phyloP scores from a whole-genome alignment of 1,140 invertebrate species.

The Drosophila kikkawai region DNA sequence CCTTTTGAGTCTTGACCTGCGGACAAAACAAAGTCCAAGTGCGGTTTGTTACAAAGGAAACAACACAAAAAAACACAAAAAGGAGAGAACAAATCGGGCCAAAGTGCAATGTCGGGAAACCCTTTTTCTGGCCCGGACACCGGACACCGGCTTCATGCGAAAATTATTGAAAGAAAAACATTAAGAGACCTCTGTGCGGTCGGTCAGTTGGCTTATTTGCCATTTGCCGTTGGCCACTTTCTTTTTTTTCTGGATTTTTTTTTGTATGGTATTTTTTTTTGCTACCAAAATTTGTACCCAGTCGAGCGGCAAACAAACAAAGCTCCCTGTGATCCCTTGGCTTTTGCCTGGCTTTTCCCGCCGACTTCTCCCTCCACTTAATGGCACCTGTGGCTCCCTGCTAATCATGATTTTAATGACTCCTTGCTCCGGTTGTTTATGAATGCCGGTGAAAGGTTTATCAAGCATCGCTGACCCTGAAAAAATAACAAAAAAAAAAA shows the following conservation, averaged over 20 bases:
- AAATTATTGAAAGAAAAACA: slow-evolving; percentile 75
- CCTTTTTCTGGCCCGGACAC: slow-evolving; percentile 16
- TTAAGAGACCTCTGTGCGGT: slow-evolving; percentile 47
- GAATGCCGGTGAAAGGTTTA: slow-evolving; percentile 56
- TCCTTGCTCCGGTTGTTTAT: slow-evolving; percentile 38
- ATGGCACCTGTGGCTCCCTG: slow-evolving; percentile 70
- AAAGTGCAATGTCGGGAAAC: slow-evolving; percentile 47
- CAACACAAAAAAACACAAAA: slow-evolving; percentile 9
- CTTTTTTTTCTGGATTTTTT: slow-evolving; percentile 1
- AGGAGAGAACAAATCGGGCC: neutral
- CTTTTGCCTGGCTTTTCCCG: slow-evolving; percentile 12
- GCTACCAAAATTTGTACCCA: slow-evolving; percentile 20
- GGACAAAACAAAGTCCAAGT: slow-evolving; percentile 15
- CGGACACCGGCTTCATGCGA: slow-evolving; percentile 16
- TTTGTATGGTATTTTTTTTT: neutral
- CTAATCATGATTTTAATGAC: slow-evolving; percentile 77
- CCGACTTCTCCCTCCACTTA: slow-evolving; percentile 39
- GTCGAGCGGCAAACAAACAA: slow-evolving; percentile 30
- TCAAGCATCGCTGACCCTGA: slow-evolving; percentile 24
- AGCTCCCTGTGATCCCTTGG: slow-evolving; percentile 32
- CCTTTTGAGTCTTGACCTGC: slow-evolving; percentile 52
- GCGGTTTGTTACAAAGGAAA: slow-evolving; percentile 10
- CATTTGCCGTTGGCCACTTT: slow-evolving; percentile 51
- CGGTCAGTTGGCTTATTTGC: slow-evolving; percentile 63
- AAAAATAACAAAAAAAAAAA: too few relatives aligned